Percentiles rank a stretch among this genome's conserved stretches.
Conservation (phyloP, 1,140 invertebrate species). For the Pogonus chalceus region DNA sequence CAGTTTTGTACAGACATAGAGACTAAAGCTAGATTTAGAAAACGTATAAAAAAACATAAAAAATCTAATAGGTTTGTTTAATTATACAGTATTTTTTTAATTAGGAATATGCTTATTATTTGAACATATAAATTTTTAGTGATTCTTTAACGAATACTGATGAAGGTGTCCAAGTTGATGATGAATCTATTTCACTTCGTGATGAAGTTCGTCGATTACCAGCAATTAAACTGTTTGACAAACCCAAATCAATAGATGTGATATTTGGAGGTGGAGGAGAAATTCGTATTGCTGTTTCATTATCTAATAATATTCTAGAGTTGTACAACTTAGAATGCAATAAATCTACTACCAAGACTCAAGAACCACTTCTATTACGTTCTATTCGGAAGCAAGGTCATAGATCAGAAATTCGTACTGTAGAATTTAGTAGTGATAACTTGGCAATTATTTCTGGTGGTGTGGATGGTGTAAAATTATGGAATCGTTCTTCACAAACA, state of each 20-base stretch:
- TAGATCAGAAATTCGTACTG: slow-evolving; percentile 73
- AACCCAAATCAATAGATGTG: slow-evolving; percentile 60
- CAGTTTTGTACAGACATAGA: slow-evolving; percentile 66
- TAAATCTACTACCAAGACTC: slow-evolving; percentile 38
- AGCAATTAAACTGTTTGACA: slow-evolving; percentile 51
- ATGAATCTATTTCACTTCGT: slow-evolving; percentile 33
- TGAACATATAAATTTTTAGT: slow-evolving; percentile 12
- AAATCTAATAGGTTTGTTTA: slow-evolving; percentile 40
- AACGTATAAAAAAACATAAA: slow-evolving; percentile 67
- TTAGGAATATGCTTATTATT: not conserved
- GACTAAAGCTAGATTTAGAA: slow-evolving; percentile 53
- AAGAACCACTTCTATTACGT: slow-evolving; percentile 41
- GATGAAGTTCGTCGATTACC: slow-evolving; percentile 68
- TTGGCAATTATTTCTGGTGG: slow-evolving; percentile 76
- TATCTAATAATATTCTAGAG: slow-evolving; percentile 60
- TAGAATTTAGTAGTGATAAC: slow-evolving; percentile 87
- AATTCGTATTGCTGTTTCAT: slow-evolving; percentile 51
- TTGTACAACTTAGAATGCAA: slow-evolving; percentile 47
- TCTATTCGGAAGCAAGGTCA: slow-evolving; percentile 58
- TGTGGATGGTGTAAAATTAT: slow-evolving; percentile 81
- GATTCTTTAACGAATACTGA: slow-evolving; percentile 28
- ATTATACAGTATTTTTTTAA: not conserved
- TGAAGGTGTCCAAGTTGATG: slow-evolving; percentile 4
- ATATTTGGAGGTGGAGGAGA: slow-evolving; percentile 56
- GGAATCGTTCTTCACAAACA: slow-evolving; percentile 74